Percentiles rank a stretch among this genome's conserved stretches.
These are phyloP conservation scores for Pachydiplax longipennis DNA, from an alignment of 2,888 invertebrate species.

Conservation along the genomic window DNA sequence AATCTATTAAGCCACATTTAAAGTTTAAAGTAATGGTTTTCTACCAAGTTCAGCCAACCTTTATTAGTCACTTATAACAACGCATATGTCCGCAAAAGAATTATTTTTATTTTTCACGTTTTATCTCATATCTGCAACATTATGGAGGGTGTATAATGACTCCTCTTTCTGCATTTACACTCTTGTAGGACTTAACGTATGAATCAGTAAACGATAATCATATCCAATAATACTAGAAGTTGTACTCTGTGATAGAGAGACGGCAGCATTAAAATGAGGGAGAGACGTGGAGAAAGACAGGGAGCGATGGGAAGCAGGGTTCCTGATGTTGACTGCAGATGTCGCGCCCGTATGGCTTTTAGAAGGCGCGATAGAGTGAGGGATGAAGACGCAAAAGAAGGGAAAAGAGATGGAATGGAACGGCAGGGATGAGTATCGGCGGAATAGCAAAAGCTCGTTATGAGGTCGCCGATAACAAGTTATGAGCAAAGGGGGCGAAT, in stretches of 20 bases:
- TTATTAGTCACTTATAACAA: too few relatives aligned
- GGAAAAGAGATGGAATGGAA: not conserved
- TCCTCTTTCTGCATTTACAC: too few relatives aligned
- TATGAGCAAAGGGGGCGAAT: not conserved
- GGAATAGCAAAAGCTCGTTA: not conserved
- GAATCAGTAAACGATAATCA: too few relatives aligned
- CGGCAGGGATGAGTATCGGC: not conserved
- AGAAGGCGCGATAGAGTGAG: not conserved
- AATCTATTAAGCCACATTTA: too few relatives aligned
- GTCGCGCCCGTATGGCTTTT: not conserved
- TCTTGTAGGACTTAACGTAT: too few relatives aligned
- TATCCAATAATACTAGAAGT: too few relatives aligned
- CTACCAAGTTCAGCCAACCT: too few relatives aligned
- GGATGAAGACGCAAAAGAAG: not conserved
- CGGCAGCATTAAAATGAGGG: not conserved
- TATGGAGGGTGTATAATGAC: too few relatives aligned
- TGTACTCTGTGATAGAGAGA: not conserved
- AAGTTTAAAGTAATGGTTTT: too few relatives aligned
- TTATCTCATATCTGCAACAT: too few relatives aligned
- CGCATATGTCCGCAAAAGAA: too few relatives aligned
- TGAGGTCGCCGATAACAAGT: not conserved
- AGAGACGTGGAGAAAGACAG: not conserved
- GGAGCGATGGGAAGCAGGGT: not conserved
- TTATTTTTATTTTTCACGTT: too few relatives aligned
- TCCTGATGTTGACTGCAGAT: not conserved